A percentile compares a stretch with the other conserved stretches of the same genome.
phyloP scores from a whole-genome alignment of 2,797 vertebrate genomes.

The Helostoma temminkii region DNA sequence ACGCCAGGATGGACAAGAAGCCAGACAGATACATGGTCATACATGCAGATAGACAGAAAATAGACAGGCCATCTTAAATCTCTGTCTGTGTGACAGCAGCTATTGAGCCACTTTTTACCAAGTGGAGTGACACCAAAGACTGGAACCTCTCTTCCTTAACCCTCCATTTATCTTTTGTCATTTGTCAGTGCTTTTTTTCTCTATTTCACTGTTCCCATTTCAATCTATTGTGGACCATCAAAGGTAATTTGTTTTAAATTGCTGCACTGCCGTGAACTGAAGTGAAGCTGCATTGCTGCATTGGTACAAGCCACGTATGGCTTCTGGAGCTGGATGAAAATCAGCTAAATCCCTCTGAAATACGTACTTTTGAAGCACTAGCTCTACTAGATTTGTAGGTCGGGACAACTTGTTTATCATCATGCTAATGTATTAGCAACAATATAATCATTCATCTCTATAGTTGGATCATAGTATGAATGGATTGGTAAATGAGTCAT shows the following conservation, averaged over 20 bases:
- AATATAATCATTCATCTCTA: background rate
- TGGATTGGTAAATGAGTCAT: background rate
- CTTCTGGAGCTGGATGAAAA: conserved; percentile 34
- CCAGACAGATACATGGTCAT: conserved; percentile 27
- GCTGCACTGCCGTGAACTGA: conserved; percentile 26
- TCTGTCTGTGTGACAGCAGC: conserved; percentile 36
- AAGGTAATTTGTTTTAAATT: conserved; percentile 58
- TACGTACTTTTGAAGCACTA: background rate
- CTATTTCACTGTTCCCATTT: conserved; percentile 37
- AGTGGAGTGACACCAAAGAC: conserved; percentile 41
- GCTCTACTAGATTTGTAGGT: background rate
- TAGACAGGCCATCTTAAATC: conserved; percentile 27
- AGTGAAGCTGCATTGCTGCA: conserved; percentile 26
- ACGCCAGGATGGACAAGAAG: conserved; percentile 36
- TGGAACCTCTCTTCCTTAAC: conserved; percentile 44
- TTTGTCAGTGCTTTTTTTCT: conserved; percentile 34
- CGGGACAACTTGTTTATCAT: background rate
- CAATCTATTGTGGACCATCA: conserved; percentile 48
- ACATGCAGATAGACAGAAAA: conserved; percentile 46
- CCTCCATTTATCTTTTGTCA: conserved; percentile 55
- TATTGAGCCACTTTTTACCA: conserved; percentile 43
- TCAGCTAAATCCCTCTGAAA: conserved; percentile 12
- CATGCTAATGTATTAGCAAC: conserved; percentile 1
- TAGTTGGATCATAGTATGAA: background rate
- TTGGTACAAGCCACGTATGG: background rate